Conservation (phyloP, 2,797 vertebrate genomes). For the Sebastes vulpes region DNA sequence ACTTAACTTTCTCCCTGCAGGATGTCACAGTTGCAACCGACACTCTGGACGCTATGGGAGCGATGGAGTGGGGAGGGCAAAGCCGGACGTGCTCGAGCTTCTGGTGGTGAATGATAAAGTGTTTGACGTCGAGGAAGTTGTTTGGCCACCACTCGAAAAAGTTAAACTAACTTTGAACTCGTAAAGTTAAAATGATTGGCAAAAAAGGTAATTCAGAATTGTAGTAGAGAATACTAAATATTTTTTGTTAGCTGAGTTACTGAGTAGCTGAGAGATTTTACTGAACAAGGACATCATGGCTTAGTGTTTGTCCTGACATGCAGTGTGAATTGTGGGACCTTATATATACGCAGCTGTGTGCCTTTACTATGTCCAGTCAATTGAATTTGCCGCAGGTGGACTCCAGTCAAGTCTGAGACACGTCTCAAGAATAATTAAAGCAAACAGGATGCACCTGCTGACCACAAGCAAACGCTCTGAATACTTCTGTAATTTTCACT, state of each 20-base stretch:
- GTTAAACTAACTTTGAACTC: too few species aligned
- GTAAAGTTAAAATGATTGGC: too few species aligned
- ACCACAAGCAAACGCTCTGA: background rate
- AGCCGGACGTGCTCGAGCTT: background rate
- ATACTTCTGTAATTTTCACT: background rate
- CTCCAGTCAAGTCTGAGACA: background rate
- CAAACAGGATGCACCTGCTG: background rate
- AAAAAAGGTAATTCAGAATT: background rate
- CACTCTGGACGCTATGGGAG: too few species aligned
- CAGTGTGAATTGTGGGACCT: background rate
- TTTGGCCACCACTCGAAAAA: background rate
- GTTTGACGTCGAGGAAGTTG: background rate
- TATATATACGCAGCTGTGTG: background rate
- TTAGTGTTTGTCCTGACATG: background rate
- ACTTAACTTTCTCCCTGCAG: background rate
- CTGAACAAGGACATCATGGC: background rate
- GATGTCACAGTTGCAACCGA: too few species aligned
- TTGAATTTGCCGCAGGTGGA: background rate
- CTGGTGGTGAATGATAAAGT: background rate
- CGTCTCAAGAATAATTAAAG: background rate
- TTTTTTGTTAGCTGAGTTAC: background rate
- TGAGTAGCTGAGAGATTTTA: background rate
- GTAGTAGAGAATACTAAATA: background rate
- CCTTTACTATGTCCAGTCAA: background rate
- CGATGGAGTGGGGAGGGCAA: background rate